Percentiles rank a stretch among this genome's conserved stretches.
Conservation (phyloP, 30 jellyfish, hydroid and myxozoan genomes). For the Rhopilema esculentum region DNA sequence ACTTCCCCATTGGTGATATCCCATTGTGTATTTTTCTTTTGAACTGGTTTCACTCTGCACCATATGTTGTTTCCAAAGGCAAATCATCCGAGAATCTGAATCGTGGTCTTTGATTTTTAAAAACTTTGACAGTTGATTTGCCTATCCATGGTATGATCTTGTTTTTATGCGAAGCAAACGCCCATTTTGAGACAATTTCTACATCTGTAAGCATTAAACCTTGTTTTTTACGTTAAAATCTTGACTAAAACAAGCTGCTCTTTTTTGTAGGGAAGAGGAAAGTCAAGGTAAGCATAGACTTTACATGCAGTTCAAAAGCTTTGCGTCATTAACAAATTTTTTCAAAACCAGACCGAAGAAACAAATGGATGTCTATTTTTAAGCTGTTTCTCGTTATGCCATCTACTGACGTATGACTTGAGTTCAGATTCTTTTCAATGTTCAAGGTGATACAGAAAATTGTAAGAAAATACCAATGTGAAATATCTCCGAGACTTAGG, state of each 20-base stretch:
- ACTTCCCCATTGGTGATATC: background rate
- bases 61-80: background rate
- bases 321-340: too few relatives aligned
- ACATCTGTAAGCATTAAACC: too few relatives aligned
- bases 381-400: background rate
- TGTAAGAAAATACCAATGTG: too few relatives aligned
- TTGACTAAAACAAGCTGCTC: background rate
- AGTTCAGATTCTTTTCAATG: too few relatives aligned
- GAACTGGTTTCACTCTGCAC: background rate
- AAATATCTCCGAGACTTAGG: too few relatives aligned
- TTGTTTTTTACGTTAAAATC: too few relatives aligned
- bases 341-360: too few relatives aligned
- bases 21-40: background rate
- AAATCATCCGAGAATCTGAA: background rate
- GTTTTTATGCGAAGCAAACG: background rate
- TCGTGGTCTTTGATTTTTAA: background rate
- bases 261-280: conserved; percentile 57
- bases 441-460: too few relatives aligned
- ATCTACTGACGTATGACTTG: background rate
- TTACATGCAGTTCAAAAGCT: background rate
- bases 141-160: background rate
- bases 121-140: background rate
- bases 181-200: too few relatives aligned
- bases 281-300: conserved; percentile 30
- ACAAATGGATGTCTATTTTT: too few relatives aligned